Conservation (phyloP, 1,140 invertebrate species). For the Coelopa frigida region DNA sequence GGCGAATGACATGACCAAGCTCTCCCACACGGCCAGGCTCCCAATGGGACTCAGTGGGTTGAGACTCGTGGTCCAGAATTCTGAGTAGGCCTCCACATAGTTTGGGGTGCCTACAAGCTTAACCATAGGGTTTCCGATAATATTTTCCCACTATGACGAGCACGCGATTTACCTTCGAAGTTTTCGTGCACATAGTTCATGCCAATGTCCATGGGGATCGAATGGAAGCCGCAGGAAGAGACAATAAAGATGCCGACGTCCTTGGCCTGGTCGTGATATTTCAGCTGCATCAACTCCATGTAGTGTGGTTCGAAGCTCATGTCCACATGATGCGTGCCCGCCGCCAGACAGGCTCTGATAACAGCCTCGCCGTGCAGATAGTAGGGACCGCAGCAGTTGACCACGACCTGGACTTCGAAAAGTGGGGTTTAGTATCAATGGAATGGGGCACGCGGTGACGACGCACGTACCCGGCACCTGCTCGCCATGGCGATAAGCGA, state of each 20-base stretch:
- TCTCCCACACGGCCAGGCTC: conserved; percentile 1
- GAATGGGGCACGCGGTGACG: too few species aligned
- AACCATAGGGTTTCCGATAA: not conserved
- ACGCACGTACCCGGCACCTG: conserved; percentile 6
- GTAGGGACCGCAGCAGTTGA: conserved; percentile 85
- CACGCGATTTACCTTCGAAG: conserved; percentile 5
- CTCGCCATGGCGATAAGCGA: not conserved
- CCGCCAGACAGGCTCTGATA: conserved; percentile 73
- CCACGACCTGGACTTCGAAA: conserved; percentile 41
- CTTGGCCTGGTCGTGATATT: conserved; percentile 66
- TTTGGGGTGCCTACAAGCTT: not conserved
- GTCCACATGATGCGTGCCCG: conserved; percentile 76
- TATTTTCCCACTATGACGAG: too few species aligned
- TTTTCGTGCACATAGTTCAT: conserved; percentile 45
- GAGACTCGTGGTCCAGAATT: conserved; percentile 7
- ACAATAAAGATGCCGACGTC: conserved; percentile 70
- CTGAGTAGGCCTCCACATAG: conserved; percentile 1
- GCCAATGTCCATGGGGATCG: conserved; percentile 77
- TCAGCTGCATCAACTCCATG: conserved; percentile 71
- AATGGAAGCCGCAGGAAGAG: conserved; percentile 81
- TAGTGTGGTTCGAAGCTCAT: conserved; percentile 82
- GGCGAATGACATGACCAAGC: too few species aligned
- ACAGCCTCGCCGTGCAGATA: conserved; percentile 77
- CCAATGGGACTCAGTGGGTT: not conserved
- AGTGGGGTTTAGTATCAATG: too few species aligned